phyloP scores from a whole-genome alignment of 2,113 vertebrate species.

The Caracal caracal region DNA sequence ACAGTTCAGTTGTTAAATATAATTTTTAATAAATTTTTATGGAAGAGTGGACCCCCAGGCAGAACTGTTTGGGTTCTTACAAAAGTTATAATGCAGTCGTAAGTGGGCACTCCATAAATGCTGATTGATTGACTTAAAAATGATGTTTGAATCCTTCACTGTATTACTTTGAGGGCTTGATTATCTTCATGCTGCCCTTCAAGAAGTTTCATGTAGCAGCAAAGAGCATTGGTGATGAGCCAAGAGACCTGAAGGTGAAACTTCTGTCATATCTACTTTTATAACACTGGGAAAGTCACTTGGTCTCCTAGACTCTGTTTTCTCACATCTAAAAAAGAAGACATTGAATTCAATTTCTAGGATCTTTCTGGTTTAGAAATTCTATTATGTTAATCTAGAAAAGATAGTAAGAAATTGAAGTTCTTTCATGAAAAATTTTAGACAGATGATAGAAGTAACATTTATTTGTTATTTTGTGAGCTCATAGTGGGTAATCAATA shows the following conservation, averaged over 20 bases:
- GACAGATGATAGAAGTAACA: background rate
- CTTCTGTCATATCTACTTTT: background rate
- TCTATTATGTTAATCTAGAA: background rate
- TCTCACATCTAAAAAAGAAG: background rate
- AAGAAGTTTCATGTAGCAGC: background rate
- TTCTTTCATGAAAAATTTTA: background rate
- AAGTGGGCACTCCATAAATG: background rate
- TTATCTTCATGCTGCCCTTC: background rate
- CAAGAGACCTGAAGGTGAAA: background rate
- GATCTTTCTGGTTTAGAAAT: background rate
- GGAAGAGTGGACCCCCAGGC: background rate
- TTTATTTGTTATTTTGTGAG: background rate
- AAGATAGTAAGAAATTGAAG: background rate
- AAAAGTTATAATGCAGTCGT: background rate
- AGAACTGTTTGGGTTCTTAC: background rate
- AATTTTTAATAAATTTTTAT: slow-evolving; percentile 20
- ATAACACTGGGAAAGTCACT: background rate
- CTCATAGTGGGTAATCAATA: background rate
- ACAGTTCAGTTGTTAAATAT: background rate
- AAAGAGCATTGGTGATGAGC: background rate
- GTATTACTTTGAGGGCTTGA: background rate
- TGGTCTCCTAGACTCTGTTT: background rate
- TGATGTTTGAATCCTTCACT: background rate
- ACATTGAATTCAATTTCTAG: background rate
- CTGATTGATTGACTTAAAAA: background rate